phyloP scores from a whole-genome alignment of 2,888 invertebrate species.

The Scrobipalpa costella region DNA sequence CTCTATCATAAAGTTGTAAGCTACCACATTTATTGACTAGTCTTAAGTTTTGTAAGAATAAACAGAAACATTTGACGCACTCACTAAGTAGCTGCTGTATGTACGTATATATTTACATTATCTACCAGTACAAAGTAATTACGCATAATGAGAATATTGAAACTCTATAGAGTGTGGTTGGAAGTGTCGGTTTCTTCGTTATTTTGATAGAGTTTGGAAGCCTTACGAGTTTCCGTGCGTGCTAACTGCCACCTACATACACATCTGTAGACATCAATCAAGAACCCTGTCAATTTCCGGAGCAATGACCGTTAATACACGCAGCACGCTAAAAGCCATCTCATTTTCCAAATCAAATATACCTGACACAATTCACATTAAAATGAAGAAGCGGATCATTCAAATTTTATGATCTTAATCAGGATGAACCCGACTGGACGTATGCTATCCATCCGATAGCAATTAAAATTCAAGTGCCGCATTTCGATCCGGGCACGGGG shows the following conservation, averaged over 20 bases:
- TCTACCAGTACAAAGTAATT: constrained; percentile 16
- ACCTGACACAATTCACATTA: constrained; percentile 26
- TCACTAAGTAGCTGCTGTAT: background rate
- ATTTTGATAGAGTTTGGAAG: constrained; percentile 49
- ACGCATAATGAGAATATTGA: constrained; percentile 26
- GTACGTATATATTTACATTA: constrained; percentile 13
- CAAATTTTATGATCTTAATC: constrained; percentile 21
- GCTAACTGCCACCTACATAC: constrained; percentile 35
- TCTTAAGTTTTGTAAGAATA: background rate
- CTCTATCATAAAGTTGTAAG: background rate
- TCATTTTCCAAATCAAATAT: constrained; percentile 15
- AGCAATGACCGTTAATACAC: constrained; percentile 34
- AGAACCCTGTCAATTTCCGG: constrained; percentile 36
- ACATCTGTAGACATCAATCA: constrained; percentile 33
- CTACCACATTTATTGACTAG: background rate
- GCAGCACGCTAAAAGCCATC: constrained; percentile 21
- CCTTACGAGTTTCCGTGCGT: constrained; percentile 43
- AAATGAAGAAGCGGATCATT: constrained; percentile 11
- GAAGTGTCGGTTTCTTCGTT: constrained; percentile 34
- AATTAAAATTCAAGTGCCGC: constrained; percentile 64
- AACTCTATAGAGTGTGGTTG: background rate
- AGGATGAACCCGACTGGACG: constrained; percentile 18
- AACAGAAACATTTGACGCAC: background rate
- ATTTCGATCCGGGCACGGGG: constrained; percentile 53
- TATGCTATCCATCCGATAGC: constrained; percentile 42